A percentile compares a stretch with the other conserved stretches of the same genome.
These are phyloP conservation scores for Cordilura impudica DNA, from an alignment of 2,888 invertebrate genomes.

Conservation along the genomic window DNA sequence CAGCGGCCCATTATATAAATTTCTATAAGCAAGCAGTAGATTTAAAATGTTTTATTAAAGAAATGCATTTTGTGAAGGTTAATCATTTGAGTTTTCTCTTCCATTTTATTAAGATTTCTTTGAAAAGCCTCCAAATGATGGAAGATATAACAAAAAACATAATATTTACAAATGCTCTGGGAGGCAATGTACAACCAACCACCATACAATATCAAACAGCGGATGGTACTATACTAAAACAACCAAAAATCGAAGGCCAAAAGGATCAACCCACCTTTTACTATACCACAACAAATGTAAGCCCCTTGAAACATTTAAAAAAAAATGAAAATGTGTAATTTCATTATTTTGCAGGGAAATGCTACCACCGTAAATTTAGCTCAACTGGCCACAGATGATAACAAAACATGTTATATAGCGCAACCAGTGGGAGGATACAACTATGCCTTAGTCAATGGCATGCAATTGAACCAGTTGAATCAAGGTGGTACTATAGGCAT, in stretches of 20 bases:
- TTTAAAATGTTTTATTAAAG: no score
- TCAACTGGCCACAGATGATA: conserved; percentile 81
- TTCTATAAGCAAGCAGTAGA: no score
- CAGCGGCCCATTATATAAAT: no score
- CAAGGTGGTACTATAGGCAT: conserved; percentile 80
- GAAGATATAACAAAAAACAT: conserved; percentile 77
- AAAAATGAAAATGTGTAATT: background rate
- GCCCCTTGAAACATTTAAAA: conserved; percentile 37
- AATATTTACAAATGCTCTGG: conserved; percentile 82
- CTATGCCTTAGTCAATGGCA: conserved; percentile 91
- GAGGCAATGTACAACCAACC: conserved; percentile 81
- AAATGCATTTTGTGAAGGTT: no score
- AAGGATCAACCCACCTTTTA: conserved; percentile 85
- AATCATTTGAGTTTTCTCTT: no score
- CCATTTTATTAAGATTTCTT: no score
- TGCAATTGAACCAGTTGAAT: conserved; percentile 81
- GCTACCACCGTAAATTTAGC: conserved; percentile 84
- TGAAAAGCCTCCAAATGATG: conserved; percentile 66
- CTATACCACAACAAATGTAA: conserved; percentile 79
- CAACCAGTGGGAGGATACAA: conserved; percentile 86
- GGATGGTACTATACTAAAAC: conserved; percentile 82
- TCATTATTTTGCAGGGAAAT: conserved; percentile 71
- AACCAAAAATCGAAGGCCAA: conserved; percentile 81
- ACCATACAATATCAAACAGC: conserved; percentile 84
- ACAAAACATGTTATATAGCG: conserved; percentile 86